Percentiles rank a stretch among this genome's conserved stretches.
These are phyloP conservation scores for Syrrhaptes paradoxus DNA, from an alignment of 2,113 vertebrate genomes.

Conservation along the genomic window DNA sequence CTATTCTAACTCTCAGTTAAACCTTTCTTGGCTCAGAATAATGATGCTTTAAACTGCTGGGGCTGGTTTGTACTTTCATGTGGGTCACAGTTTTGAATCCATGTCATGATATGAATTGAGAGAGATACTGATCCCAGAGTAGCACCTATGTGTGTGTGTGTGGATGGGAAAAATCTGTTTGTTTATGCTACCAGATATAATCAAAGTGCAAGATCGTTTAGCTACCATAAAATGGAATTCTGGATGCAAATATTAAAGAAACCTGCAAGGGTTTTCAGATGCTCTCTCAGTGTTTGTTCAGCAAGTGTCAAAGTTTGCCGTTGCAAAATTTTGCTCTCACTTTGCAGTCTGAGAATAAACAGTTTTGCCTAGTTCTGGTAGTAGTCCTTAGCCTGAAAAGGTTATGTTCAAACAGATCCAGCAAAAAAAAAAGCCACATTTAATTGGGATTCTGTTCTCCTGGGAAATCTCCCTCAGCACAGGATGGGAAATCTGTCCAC, in stretches of 20 bases:
- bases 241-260: background rate
- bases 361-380: background rate
- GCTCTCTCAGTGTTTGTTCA: background rate
- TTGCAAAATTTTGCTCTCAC: background rate
- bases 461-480: background rate
- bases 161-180: background rate
- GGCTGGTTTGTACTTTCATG: background rate
- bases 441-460: background rate
- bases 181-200: background rate
- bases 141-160: rapidly evolving
- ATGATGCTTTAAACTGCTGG: background rate
- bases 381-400: background rate
- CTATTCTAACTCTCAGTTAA: background rate
- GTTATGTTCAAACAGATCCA: background rate
- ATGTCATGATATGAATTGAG: rapidly evolving
- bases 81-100: background rate
- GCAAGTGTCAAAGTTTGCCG: background rate
- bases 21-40: background rate
- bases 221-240: background rate
- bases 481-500: background rate
- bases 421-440: background rate
- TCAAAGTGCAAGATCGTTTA: background rate
- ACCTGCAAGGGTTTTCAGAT: background rate
- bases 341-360: background rate
- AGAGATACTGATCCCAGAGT: background rate